phyloP scores from a whole-genome alignment of 2,113 vertebrate genomes.

The Hydrochoerus hydrochaeris region DNA sequence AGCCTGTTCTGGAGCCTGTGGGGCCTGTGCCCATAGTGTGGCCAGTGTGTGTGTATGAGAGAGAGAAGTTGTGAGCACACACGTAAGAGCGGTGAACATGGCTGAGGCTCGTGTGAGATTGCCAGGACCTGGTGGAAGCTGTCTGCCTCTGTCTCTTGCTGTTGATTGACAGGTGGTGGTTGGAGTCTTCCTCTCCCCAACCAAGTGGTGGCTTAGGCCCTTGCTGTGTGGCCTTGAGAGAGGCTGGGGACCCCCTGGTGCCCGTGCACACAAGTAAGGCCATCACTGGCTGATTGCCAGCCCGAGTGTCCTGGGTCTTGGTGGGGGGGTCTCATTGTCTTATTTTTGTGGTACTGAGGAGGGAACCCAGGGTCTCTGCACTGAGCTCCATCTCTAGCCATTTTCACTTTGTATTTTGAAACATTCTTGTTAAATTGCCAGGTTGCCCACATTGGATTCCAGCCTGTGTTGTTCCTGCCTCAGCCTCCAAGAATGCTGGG shows the following conservation, averaged over 20 bases:
- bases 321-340: neutral
- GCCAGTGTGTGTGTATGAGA: neutral
- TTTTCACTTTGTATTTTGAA: neutral
- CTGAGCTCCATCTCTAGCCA: neutral
- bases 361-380: neutral
- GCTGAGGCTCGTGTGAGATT: neutral
- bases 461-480: neutral
- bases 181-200: neutral
- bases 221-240: neutral
- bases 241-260: neutral
- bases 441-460: neutral
- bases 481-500: neutral
- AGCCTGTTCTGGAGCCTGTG: neutral
- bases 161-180: neutral
- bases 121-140: neutral
- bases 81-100: fast-evolving
- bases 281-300: fast-evolving
- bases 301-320: fast-evolving
- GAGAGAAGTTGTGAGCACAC: neutral
- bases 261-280: neutral
- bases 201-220: neutral
- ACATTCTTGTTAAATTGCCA: neutral
- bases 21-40: neutral
- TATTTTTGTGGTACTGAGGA: neutral
- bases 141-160: neutral